Conservation (phyloP, 1,140 invertebrate genomes). For the Bradynema listronoti region DNA sequence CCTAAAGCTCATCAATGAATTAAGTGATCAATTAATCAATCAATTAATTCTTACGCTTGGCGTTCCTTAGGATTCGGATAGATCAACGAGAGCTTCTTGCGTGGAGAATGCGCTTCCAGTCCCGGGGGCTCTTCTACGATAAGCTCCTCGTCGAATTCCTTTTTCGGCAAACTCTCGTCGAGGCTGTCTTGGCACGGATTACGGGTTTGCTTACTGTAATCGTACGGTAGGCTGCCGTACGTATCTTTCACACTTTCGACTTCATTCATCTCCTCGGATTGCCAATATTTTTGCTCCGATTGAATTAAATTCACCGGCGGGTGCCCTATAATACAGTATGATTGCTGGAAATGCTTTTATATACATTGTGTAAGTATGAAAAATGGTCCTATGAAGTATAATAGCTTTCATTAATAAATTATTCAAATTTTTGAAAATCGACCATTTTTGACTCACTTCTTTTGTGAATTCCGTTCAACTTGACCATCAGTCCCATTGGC, state of each 20-base stretch:
- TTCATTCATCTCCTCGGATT: conserved; percentile 25
- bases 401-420: not conserved
- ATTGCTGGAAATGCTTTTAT: too few species aligned
- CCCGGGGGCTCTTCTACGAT: conserved; percentile 43
- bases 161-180: conserved; percentile 28
- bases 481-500: not conserved
- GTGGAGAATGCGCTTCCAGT: conserved; percentile 41
- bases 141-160: conserved; percentile 34
- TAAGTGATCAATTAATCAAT: too few species aligned
- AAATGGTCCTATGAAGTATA: too few species aligned
- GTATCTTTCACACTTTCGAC: conserved; percentile 11
- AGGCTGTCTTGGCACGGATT: conserved; percentile 9
- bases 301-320: not conserved
- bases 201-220: too few species aligned
- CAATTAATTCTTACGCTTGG: conserved; percentile 31
- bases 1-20: conserved; percentile 5
- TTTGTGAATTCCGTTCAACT: conserved; percentile 1
- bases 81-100: conserved; percentile 30
- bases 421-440: conserved; percentile 2
- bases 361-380: too few species aligned
- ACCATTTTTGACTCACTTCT: conserved; percentile 8
- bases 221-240: too few species aligned
- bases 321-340: too few species aligned
- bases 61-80: conserved; percentile 35
- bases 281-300: conserved; percentile 17